Percentiles rank a stretch among this genome's conserved stretches.
Evolutionary conservation across 2,888 invertebrate species (phyloP).

Genomic region (Hypercompe scribonia): DNA sequence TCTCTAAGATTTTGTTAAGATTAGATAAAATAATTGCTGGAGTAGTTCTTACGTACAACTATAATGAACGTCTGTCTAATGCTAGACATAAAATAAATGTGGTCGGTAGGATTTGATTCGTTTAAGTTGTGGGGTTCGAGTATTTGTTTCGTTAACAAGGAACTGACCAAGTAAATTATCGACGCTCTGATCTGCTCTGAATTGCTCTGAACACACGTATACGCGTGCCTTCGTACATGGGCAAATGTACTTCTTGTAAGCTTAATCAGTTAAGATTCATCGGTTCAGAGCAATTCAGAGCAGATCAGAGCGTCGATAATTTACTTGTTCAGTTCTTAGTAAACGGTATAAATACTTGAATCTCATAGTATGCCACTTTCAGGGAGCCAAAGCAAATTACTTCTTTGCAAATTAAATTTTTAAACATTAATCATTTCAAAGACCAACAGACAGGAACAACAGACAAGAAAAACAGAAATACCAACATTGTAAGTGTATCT

Average conservation of each 20-base stretch:
- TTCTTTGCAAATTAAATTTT: background rate
- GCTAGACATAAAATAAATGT: background rate
- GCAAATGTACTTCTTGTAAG: no score
- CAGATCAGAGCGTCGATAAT: no score
- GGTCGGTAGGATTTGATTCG: background rate
- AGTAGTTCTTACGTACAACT: background rate
- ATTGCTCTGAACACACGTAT: background rate
- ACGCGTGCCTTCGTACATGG: no score
- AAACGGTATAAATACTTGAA: no score
- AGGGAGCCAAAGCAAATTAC: background rate
- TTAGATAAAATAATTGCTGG: background rate
- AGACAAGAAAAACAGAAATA: constrained; percentile 2
- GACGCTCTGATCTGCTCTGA: background rate
- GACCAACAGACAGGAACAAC: no score
- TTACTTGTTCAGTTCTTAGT: no score
- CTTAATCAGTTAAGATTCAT: no score
- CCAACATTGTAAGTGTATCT: constrained; percentile 26
- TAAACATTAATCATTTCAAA: constrained; percentile 20
- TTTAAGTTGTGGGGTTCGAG: background rate
- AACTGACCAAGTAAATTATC: background rate
- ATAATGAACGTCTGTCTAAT: background rate
- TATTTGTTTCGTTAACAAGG: background rate
- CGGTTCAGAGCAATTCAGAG: no score
- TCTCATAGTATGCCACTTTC: background rate
- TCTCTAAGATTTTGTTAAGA: background rate